These are phyloP conservation scores for Porites divaricata DNA, from an alignment of 92 coral and sea anemone genomes.

Conservation along the genomic window DNA sequence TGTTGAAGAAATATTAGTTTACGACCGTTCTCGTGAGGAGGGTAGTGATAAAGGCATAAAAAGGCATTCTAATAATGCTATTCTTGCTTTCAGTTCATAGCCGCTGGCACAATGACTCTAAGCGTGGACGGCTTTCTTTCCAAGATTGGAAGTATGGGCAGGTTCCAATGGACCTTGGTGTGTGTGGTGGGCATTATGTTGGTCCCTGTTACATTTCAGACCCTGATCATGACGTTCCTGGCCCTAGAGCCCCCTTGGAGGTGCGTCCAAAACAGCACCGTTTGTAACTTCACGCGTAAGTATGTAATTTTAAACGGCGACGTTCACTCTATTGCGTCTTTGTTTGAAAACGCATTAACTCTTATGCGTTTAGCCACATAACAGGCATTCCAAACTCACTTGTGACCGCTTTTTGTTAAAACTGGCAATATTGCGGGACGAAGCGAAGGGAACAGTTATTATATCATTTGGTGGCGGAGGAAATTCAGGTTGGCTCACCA, in stretches of 20 bases:
- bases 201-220: slow-evolving; percentile 90
- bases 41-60: neutral
- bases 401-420: too few species aligned
- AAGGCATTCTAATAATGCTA: too few species aligned
- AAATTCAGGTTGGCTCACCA: too few species aligned
- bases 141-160: slow-evolving; percentile 88
- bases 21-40: too few species aligned
- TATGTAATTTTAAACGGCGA: neutral
- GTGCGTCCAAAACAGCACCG: slow-evolving; percentile 78
- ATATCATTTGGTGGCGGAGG: too few species aligned
- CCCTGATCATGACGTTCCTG: slow-evolving; percentile 94
- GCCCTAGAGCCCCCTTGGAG: slow-evolving; percentile 98
- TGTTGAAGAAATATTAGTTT: too few species aligned
- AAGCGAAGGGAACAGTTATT: too few species aligned
- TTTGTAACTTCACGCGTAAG: slow-evolving; percentile 94
- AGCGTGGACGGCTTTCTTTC: slow-evolving; percentile 86
- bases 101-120: slow-evolving; percentile 52
- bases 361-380: neutral
- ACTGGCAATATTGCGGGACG: too few species aligned
- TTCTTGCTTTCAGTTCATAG: neutral
- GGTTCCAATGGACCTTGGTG: slow-evolving; percentile 88
- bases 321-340: neutral
- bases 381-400: too few species aligned
- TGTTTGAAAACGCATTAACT: neutral
- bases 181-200: slow-evolving; percentile 73